Percentiles rank a stretch among this genome's conserved stretches.
Conservation (phyloP, 2,797 vertebrate genomes). For the Enteromius radiatus region DNA sequence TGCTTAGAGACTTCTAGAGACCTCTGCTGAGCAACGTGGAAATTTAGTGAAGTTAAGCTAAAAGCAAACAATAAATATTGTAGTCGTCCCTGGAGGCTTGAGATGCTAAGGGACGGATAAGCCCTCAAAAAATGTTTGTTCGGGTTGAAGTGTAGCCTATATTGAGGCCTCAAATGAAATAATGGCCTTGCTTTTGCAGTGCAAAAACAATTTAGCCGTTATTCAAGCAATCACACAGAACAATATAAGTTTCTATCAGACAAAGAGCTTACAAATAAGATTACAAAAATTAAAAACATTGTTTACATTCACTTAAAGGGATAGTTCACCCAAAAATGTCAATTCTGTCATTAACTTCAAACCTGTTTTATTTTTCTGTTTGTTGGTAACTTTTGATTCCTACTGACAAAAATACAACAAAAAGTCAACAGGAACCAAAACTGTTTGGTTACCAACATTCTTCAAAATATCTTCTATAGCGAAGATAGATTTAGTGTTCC, state of each 20-base stretch:
- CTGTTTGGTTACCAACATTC: not conserved
- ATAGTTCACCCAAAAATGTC: not conserved
- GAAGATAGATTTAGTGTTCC: no score
- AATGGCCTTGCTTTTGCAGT: constrained; percentile 1
- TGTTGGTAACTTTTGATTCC: not conserved
- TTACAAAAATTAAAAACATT: no score
- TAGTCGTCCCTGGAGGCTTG: constrained; percentile 23
- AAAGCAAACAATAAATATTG: constrained; percentile 53
- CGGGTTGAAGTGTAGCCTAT: not conserved
- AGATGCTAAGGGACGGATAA: constrained; percentile 21
- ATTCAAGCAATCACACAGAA: not conserved
- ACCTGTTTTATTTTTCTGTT: not conserved
- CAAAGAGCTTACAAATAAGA: not conserved
- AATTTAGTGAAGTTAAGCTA: constrained; percentile 35
- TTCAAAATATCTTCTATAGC: not conserved
- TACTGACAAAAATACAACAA: not conserved
- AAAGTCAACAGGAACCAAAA: not conserved
- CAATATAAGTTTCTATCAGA: not conserved
- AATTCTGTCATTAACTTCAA: not conserved
- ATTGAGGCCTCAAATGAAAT: constrained; percentile 14
- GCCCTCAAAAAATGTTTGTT: constrained; percentile 7
- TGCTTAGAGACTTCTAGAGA: constrained; percentile 16
- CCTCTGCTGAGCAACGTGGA: constrained; percentile 29
- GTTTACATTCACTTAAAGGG: not conserved
- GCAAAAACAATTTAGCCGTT: not conserved